Evolutionary conservation across 2,888 invertebrate species (phyloP), one percentile per base, ranked within the genome.

Genomic region (Heliconius erato): DNA sequence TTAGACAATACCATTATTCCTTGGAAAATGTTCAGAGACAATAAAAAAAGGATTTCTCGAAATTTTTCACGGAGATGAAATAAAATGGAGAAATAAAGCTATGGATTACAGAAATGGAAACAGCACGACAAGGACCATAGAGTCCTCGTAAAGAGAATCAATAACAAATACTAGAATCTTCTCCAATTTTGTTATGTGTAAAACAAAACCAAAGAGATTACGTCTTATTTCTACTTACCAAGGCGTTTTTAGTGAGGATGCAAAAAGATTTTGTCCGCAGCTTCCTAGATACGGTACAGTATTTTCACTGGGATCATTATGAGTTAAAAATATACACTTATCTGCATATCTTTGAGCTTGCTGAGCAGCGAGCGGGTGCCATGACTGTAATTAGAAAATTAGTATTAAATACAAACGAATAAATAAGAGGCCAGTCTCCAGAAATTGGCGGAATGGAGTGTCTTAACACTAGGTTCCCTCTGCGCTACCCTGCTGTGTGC

Each of bases 251-350:
- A 97, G 97, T 3, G 97, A 97, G n/a, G 98, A 96, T 44, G 98
- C 97, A 91, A 98, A 98, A 83, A 98, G 97, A 91, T 98, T 98
- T 91, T 98, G 98, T 3, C 98, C 98, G 89, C 98, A 98, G 49
- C 97, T 93, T 54, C 98, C 98, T 85, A 97, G 97, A 83, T 96
- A 94, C 26, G 97, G 96, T 54, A 97, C 96, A 83, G 96, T 96
- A 83, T 97, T 96, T 82, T 98, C 98, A 35, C 96, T 95, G 1
- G 96, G 94, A 87, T 97, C 96, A 89, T 98, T 98, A 90, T 98
- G 98, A 65, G 96, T 95, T 54, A 98, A 93, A 87, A 97, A 97
- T 86, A 96, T 92, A 89, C 98, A 98, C 86, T 96, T 93, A 82
- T 97, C 97, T 0, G 98, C 97, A 97, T 98, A 98, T 81, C 93